Evolutionary conservation across 2,113 vertebrate species (phyloP).

Genomic region (Gracilinanus agilis): DNA sequence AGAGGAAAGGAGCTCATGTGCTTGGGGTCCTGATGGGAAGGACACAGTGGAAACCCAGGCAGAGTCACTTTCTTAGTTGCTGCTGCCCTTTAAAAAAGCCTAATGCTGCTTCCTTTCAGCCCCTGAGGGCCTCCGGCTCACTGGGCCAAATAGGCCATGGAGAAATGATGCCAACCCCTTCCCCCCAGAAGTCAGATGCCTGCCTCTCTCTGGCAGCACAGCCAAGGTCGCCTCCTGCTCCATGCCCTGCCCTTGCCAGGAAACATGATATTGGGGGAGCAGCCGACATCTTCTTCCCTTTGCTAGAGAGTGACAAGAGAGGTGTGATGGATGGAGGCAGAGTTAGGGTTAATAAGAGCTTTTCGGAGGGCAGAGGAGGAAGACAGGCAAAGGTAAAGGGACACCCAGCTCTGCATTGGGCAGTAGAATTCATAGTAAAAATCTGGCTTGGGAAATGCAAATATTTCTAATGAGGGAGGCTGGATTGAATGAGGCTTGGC

Average conservation of each 20-base stretch:
- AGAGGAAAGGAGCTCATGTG: neutral
- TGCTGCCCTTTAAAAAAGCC: constrained; percentile 21
- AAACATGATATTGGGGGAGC: constrained; percentile 54
- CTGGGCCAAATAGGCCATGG: neutral
- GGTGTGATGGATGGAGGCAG: constrained; percentile 58
- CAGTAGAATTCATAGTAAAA: neutral
- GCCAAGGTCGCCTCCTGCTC: constrained; percentile 57
- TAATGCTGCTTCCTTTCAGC: constrained; percentile 10
- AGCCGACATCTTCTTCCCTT: constrained; percentile 50
- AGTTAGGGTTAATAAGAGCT: constrained; percentile 67
- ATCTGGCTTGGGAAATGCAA: neutral
- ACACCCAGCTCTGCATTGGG: neutral
- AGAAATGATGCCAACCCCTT: constrained; percentile 9
- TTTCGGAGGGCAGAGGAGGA: constrained; percentile 35
- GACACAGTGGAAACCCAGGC: neutral
- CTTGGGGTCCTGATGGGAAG: neutral
- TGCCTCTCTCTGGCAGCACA: constrained; percentile 25
- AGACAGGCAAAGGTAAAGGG: constrained; percentile 6
- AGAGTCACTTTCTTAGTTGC: neutral
- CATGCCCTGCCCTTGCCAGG: constrained; percentile 21
- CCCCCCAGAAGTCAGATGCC: constrained; percentile 9
- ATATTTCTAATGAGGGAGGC: neutral
- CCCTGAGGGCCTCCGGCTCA: constrained; percentile 36
- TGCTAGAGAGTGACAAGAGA: constrained; percentile 60
- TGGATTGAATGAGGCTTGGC: neutral